Evolutionary conservation across 2,888 invertebrate genomes (phyloP).

Genomic region (Coelopa pilipes): DNA sequence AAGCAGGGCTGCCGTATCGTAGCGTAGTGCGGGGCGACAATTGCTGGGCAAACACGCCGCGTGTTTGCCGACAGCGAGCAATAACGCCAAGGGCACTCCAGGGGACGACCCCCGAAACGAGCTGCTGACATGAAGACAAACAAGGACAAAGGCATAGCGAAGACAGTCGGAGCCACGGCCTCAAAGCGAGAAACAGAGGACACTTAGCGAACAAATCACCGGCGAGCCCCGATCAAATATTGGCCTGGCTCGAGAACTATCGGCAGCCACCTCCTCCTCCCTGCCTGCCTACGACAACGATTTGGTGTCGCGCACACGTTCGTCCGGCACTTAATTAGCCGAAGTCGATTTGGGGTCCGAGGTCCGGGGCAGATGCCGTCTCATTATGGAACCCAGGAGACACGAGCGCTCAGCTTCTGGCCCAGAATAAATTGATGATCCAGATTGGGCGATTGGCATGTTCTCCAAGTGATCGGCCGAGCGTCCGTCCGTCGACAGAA

Average conservation of each 20-base stretch:
- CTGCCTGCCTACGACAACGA: background rate
- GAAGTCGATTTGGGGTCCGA: background rate
- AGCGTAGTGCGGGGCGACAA: background rate
- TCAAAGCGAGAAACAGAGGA: background rate
- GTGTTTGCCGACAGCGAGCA: background rate
- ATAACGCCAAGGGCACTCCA: constrained; percentile 20
- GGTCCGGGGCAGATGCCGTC: background rate
- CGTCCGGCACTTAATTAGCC: constrained; percentile 22
- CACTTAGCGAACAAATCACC: constrained; percentile 26
- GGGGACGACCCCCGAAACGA: constrained; percentile 11
- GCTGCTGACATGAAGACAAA: constrained; percentile 28
- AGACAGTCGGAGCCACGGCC: constrained; percentile 18
- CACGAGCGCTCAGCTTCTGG: background rate
- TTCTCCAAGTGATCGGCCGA: too few relatives aligned
- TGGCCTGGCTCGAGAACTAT: background rate
- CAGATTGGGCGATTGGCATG: too few relatives aligned
- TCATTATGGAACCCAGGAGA: background rate
- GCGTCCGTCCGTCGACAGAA: too few relatives aligned
- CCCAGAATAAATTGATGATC: too few relatives aligned
- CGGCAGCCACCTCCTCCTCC: background rate
- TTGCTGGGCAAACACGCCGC: constrained; percentile 9
- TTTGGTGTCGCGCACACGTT: background rate
- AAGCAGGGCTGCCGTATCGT: background rate
- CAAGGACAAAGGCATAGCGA: background rate
- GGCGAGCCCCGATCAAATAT: background rate